phyloP scores from a whole-genome alignment of 92 coral and sea anemone genomes.

The Porites lobata region DNA sequence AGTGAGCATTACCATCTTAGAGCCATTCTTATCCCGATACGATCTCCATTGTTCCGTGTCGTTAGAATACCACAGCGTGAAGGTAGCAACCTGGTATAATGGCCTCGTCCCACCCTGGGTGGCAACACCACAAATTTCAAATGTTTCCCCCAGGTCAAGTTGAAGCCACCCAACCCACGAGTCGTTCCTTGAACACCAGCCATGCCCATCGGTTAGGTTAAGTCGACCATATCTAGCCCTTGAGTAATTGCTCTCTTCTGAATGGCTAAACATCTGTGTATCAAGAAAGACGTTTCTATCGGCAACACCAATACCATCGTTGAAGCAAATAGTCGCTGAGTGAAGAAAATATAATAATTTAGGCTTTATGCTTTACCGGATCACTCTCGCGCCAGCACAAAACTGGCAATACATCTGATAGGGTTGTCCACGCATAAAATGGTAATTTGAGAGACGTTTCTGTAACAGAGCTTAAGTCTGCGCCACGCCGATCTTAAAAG shows the following conservation, averaged over 20 bases:
- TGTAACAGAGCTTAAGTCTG: too few relatives aligned
- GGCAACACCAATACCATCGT: neutral
- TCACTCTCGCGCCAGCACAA: too few relatives aligned
- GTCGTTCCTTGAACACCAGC: neutral
- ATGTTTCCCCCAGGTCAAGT: neutral
- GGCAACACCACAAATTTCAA: neutral
- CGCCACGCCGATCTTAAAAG: too few relatives aligned
- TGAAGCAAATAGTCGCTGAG: neutral
- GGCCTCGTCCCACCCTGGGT: neutral
- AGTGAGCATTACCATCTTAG: neutral
- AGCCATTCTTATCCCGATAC: too few relatives aligned
- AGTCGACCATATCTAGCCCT: neutral
- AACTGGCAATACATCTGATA: too few relatives aligned
- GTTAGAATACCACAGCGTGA: neutral
- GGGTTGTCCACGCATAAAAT: too few relatives aligned
- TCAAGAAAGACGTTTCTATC: neutral
- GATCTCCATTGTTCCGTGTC: neutral
- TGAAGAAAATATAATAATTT: too few relatives aligned
- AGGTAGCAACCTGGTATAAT: neutral
- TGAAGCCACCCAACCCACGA: neutral
- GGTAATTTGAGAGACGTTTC: too few relatives aligned
- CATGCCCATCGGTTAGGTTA: neutral
- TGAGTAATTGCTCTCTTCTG: neutral
- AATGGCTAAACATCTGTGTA: neutral
- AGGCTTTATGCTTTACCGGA: too few relatives aligned